phyloP scores from a whole-genome alignment of 1,140 invertebrate species.

The Drosophila sucinea region DNA sequence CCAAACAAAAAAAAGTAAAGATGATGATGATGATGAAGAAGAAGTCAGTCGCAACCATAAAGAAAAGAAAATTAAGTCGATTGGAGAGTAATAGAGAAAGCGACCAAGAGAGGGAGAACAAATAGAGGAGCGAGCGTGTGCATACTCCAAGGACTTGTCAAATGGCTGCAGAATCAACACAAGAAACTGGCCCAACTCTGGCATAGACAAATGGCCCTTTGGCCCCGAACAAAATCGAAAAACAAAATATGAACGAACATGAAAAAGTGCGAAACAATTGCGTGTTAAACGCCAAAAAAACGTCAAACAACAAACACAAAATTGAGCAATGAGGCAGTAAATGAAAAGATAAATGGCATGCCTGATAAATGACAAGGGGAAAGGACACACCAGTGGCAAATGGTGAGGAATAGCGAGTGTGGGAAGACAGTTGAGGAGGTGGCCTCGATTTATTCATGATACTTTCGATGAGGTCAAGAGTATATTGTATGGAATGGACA shows the following conservation, averaged over 20 bases:
- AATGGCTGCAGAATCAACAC: constrained; percentile 39
- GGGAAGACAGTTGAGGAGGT: constrained; percentile 21
- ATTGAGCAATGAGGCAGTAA: constrained; percentile 56
- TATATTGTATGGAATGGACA: background rate
- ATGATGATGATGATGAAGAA: constrained; percentile 40
- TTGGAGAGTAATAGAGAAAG: constrained; percentile 61
- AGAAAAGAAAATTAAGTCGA: constrained; percentile 32
- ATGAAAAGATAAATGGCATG: constrained; percentile 72
- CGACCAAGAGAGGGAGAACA: constrained; percentile 35
- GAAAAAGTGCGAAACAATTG: constrained; percentile 77
- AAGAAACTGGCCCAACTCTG: constrained; percentile 24
- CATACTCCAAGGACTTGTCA: constrained; percentile 44
- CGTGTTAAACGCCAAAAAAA: constrained; percentile 78
- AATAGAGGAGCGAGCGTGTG: constrained; percentile 56
- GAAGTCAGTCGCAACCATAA: constrained; percentile 34
- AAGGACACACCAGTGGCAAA: background rate
- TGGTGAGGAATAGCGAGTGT: background rate
- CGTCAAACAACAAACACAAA: constrained; percentile 63
- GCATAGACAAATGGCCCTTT: constrained; percentile 40
- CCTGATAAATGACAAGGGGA: constrained; percentile 15
- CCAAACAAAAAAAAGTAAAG: constrained; percentile 31
- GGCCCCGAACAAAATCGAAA: background rate
- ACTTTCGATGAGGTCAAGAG: constrained; percentile 4
- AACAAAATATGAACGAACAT: constrained; percentile 52
- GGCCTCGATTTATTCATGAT: constrained; percentile 15